Conservation (phyloP, 2,113 vertebrate species). For the Polyodon spathula region DNA sequence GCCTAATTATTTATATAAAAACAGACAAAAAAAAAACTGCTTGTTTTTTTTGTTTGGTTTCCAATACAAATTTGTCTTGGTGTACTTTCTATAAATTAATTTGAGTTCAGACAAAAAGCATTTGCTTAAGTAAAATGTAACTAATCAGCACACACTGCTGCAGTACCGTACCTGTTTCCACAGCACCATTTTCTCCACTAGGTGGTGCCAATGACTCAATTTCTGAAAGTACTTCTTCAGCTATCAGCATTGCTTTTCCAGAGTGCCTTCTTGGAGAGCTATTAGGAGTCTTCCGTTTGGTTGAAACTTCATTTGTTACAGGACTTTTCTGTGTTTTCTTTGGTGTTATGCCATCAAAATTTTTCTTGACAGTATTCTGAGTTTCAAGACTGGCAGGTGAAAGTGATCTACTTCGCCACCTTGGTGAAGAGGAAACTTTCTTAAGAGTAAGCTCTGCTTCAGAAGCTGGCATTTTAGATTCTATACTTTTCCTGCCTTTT, state of each 20-base stretch:
- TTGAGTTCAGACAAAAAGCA: too few relatives aligned
- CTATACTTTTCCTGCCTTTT: slow-evolving; percentile 33
- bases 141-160: too few relatives aligned
- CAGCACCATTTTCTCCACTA: slow-evolving; percentile 10
- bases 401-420: neutral
- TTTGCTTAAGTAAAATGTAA: too few relatives aligned
- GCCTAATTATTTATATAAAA: too few relatives aligned
- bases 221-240: slow-evolving; percentile 9
- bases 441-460: neutral
- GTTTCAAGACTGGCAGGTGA: neutral
- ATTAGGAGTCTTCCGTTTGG: slow-evolving; percentile 6
- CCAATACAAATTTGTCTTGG: too few relatives aligned
- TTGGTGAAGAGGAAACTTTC: neutral
- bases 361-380: too few relatives aligned
- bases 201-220: slow-evolving; percentile 14
- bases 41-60: too few relatives aligned
- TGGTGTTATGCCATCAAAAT: neutral
- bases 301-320: neutral
- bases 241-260: slow-evolving; percentile 15
- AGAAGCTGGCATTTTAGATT: neutral
- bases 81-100: too few relatives aligned
- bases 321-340: neutral
- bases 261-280: slow-evolving; percentile 31
- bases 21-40: too few relatives aligned
- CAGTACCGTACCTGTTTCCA: neutral